Base-by-base conservation (phyloP, 2,888 invertebrate genomes). In the Pilophorus perplexus region DNA sequence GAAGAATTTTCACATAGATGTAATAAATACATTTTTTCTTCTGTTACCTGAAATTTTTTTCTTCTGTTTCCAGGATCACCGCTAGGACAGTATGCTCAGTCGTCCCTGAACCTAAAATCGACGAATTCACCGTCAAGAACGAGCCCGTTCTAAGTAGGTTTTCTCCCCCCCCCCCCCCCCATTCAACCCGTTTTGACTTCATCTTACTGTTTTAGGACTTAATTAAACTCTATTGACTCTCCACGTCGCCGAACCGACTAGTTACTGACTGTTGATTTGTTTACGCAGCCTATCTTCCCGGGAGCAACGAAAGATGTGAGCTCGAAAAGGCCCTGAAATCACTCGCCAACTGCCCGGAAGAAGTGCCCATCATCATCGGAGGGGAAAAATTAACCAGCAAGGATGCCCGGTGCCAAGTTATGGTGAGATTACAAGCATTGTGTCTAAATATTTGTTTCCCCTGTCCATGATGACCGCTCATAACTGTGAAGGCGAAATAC, bases 321-420 rank as follows among this genome's bases (percentile, higher is more conserved):
- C 79, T 98, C 28, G 83, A 86, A 71, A 80, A 81, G 55, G 87
- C 87, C 48, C 78, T 98, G 42, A 79, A 85, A 69, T 79, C 84
- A 68, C 83, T 86, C 71, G 80, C 85, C 10, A 77, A 79, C 22
- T 80, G 80, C 66, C 84, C 86, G 67, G 88, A 89, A 75, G 96
- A 98, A 72, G 85, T 98, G 68, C 98, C 99, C 6, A 89, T 99
- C 75, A 85, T 97, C n/a, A 93, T 99, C 76, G 98, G 96, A n/a
- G 88, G 89, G 72, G 84, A 97, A 77, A 88, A 88, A 75, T 85
- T 89, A 72, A 84, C 83, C 73, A 90, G 90, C 0, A 83, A 87
- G 68, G 82, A 86, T 74, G 85, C 87, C 60, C 82, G 83, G 73
- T 86, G 87, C 75, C 97, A 98, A 84, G 86, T 85, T 71, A 82